Evolutionary conservation across 1,140 invertebrate species (phyloP).

Genomic region (Cataglyphis hispanica): DNA sequence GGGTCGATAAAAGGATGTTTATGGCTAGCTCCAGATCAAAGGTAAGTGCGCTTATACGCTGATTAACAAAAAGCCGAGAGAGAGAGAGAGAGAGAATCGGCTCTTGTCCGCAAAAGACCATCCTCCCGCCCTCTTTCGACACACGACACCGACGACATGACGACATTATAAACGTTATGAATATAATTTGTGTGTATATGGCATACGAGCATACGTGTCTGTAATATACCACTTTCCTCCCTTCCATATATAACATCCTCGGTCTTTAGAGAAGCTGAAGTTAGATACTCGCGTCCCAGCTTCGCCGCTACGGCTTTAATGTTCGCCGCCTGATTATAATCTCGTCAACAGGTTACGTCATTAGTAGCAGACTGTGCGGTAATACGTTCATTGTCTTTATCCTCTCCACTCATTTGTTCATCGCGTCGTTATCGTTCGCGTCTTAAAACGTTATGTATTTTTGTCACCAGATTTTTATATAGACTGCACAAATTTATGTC

Average conservation of each 20-base stretch:
- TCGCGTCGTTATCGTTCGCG: slow-evolving; percentile 43
- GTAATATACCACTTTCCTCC: slow-evolving; percentile 22
- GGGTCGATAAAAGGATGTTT: slow-evolving; percentile 84
- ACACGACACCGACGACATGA: slow-evolving; percentile 75
- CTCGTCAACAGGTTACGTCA: slow-evolving; percentile 85
- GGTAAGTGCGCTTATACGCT: slow-evolving; percentile 80
- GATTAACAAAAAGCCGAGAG: slow-evolving; percentile 75
- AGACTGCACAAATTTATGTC: neutral
- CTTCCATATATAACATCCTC: slow-evolving; percentile 37
- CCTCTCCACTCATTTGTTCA: slow-evolving; percentile 31
- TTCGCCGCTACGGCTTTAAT: slow-evolving; percentile 82
- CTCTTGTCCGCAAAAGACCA: slow-evolving; percentile 65
- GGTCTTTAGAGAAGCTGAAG: slow-evolving; percentile 73
- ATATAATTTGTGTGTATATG: slow-evolving; percentile 55
- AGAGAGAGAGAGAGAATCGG: slow-evolving; percentile 21
- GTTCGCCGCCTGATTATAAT: slow-evolving; percentile 85
- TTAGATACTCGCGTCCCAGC: slow-evolving; percentile 70
- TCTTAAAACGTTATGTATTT: slow-evolving; percentile 25
- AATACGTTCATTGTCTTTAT: slow-evolving; percentile 60
- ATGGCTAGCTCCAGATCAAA: slow-evolving; percentile 79
- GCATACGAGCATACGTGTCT: slow-evolving; percentile 62
- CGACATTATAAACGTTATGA: slow-evolving; percentile 63
- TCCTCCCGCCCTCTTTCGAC: slow-evolving; percentile 67
- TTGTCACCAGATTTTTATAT: neutral
- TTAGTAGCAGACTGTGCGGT: slow-evolving; percentile 72